Base-by-base conservation (phyloP, 92 coral and sea anemone genomes). In the Siderastrea radians region DNA sequence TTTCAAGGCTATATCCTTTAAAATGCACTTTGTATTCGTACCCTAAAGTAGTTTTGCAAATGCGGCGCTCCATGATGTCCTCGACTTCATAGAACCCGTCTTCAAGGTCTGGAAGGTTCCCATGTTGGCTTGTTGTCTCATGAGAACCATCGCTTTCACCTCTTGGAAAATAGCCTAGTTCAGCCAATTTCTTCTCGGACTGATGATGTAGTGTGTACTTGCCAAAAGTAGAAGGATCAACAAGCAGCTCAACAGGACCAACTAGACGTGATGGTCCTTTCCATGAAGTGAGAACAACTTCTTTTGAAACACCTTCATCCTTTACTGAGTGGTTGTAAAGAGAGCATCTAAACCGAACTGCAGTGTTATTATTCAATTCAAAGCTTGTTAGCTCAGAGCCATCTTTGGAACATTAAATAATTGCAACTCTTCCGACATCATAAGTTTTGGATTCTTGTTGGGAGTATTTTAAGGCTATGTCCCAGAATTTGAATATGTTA, bases 11-110 rank as follows among this genome's bases (percentile, higher is more conserved):
- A 64, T 89, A 84, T 48, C 86, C 89, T 64, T 84, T 85, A 61
- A 90, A 90, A 8, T 90, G 59, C 16, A 90, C 93, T 80, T 90
- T 90, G 77, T 79, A 90, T 67, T 85, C 90, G 16, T 72, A 84
- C 0, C 64, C 68, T 46, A 84, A 45, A 6, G 87, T 74, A 12
- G 75, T 81, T 75, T 84, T 84, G 11, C 60, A 50, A 14, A 81
- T 64, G 8, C 77, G 75, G 6, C 86, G 52, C 54, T 47, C 86
- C 2, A 81, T 43, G 46, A 81, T 55, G 6, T 81, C 86, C 10
- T 81, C 86, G 2, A 81, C 77, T 51, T 81, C 86, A 17, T 4
- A 81, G 26, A 81, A 82, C 6, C 57, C 87, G 57, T 80, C 85
- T 9, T 80, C 74, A 64, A 64, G 69, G 6, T 64, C 69, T 16